Evolutionary conservation across 2,797 vertebrate species (phyloP).

Genomic region (Cetoscarus ocellatus): DNA sequence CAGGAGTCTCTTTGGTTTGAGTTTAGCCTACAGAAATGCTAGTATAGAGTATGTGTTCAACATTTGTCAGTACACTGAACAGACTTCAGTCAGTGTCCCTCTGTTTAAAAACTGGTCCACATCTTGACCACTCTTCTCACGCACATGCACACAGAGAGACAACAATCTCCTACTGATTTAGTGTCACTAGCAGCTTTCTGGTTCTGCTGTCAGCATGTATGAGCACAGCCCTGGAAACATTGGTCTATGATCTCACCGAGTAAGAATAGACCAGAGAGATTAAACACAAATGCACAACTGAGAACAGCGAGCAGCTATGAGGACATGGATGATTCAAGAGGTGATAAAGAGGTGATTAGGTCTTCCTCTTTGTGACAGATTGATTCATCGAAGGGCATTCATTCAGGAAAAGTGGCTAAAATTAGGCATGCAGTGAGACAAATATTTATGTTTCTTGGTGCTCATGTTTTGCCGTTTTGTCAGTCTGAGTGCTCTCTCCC

Average conservation of each 20-base stretch:
- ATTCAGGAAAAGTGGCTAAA: neutral
- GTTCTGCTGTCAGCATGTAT: conserved; percentile 40
- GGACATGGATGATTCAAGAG: conserved; percentile 28
- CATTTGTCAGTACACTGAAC: conserved; percentile 14
- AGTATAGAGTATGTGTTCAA: neutral
- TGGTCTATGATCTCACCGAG: conserved; percentile 57
- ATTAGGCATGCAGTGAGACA: neutral
- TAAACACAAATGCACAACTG: conserved; percentile 61
- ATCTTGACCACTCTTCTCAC: neutral
- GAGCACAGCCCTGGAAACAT: conserved; percentile 61
- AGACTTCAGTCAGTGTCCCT: conserved; percentile 25
- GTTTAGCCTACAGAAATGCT: neutral
- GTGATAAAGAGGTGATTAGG: conserved; percentile 14
- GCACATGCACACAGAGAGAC: conserved; percentile 15
- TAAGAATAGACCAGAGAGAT: conserved; percentile 70
- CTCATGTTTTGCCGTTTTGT: too few species aligned
- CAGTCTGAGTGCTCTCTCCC: too few species aligned
- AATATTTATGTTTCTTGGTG: too few species aligned
- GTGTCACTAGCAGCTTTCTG: conserved; percentile 21
- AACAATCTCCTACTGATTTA: conserved; percentile 58
- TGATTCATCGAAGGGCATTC: neutral
- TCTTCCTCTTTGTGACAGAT: conserved; percentile 8
- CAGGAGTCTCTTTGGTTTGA: neutral
- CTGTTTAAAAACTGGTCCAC: neutral
- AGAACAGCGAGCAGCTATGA: conserved; percentile 43